Base-by-base conservation (phyloP, 2,888 invertebrate species). In the Plagiodera versicolora region DNA sequence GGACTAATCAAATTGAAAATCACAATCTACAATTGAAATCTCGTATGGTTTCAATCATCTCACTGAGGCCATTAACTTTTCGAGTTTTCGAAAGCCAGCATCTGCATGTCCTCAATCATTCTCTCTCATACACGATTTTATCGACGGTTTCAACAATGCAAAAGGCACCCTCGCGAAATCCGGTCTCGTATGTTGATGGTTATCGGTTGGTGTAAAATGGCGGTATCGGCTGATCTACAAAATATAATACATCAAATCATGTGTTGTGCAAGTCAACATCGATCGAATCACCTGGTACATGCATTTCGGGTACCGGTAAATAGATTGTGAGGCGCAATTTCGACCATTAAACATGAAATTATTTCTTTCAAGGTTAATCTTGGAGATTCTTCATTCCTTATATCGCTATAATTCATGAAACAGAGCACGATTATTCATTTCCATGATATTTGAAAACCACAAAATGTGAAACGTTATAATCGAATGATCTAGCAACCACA, bases 131-230 rank as follows among this genome's bases (percentile, higher is more conserved):
- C 3, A 39, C 14, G 39, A 39, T 53, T 44, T 20, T 53, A 53
- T 53, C 53, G 45, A n/a, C 24, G 44, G 39, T 45, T 11, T 44
- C 16, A 24, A 44, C 53, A 53, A 44, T 53, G 44, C 45, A 28
- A 44, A 53, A 53, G 44, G 39, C 53, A 53, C 53, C 53, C 53
- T 44, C 44, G 53, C 53, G 44, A 44, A 53, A 44, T 53, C 20
- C 53, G 44, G 20, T 24, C 44, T 24, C 14, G 44, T 19, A 20
- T 45, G 44, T 28, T 24, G 53, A 53, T 53, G 24, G 18, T 44
- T 44, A 53, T 53, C 53, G 44, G 24, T 11, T 39, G 39, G 44
- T 45, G 53, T 44, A 53, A 53, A 44, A 53, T 28, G 20, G 39
- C 53, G 44, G 16, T 53, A 39, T 45, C 53, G 16, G 53, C 44